A percentile compares a stretch with the other conserved stretches of the same genome.
Conservation (phyloP, 2,888 invertebrate genomes). For the Trilocha varians region DNA sequence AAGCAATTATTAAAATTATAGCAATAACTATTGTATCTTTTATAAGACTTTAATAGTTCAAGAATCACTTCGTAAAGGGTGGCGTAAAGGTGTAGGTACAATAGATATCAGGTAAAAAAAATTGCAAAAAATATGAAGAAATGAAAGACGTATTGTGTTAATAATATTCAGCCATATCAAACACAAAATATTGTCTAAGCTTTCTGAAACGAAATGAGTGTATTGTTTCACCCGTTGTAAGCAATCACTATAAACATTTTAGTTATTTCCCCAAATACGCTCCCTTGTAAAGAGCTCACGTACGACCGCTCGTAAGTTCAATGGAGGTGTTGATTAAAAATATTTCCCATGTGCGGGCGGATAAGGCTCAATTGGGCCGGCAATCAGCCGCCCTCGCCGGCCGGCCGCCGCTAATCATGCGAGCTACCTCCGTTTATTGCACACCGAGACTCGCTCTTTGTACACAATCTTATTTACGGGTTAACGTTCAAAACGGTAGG, state of each 20-base stretch:
- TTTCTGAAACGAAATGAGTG: background rate
- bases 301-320: conserved; percentile 74
- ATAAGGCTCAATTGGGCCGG: conserved; percentile 73
- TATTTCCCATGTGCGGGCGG: conserved; percentile 74
- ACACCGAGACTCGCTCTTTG: conserved; percentile 5
- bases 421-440: conserved; percentile 37
- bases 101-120: no score
- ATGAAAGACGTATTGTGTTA: no score
- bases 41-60: no score
- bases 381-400: conserved; percentile 61
- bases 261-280: conserved; percentile 28
- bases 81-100: no score
- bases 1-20: no score
- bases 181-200: no score
- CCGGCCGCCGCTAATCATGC: conserved; percentile 61
- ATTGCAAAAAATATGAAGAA: no score
- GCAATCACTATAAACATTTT: conserved; percentile 9
- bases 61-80: no score
- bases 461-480: background rate
- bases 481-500: background rate
- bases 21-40: no score
- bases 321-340: conserved; percentile 76
- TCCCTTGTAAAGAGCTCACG: conserved; percentile 61
- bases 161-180: no score
- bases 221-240: background rate